phyloP scores from a whole-genome alignment of 2,888 invertebrate genomes.

The Tenthredo distinguenda region DNA sequence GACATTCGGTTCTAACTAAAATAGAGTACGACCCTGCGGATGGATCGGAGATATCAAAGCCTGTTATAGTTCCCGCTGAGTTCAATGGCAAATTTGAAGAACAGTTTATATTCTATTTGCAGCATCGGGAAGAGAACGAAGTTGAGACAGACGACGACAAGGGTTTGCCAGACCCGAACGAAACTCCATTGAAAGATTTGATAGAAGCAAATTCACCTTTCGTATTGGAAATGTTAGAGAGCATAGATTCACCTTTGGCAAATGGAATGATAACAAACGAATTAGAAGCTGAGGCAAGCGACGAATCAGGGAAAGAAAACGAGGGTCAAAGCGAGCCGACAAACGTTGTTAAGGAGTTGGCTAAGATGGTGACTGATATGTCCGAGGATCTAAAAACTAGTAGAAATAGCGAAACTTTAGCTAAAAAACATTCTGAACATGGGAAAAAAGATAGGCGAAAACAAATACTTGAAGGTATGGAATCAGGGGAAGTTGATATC shows the following conservation, averaged over 20 bases:
- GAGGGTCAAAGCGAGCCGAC: neutral
- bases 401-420: neutral
- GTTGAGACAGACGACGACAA: slow-evolving; percentile 64
- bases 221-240: slow-evolving; percentile 65
- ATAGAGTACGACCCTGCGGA: slow-evolving; percentile 58
- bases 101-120: slow-evolving; percentile 70
- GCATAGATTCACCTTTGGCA: slow-evolving; percentile 38
- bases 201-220: slow-evolving; percentile 69
- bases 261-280: neutral
- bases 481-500: neutral
- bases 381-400: slow-evolving; percentile 57
- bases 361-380: slow-evolving; percentile 63
- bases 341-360: slow-evolving; percentile 62
- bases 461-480: neutral
- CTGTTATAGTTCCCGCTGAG: slow-evolving; percentile 58
- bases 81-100: slow-evolving; percentile 71
- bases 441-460: slow-evolving; percentile 42
- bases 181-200: slow-evolving; percentile 68
- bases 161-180: slow-evolving; percentile 62
- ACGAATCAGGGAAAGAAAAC: slow-evolving; percentile 26
- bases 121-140: slow-evolving; percentile 68
- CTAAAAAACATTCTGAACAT: slow-evolving; percentile 30
- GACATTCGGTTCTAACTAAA: slow-evolving; percentile 67
- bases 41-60: slow-evolving; percentile 48
- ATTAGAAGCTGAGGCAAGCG: neutral